These are phyloP conservation scores for Cossypha heuglini DNA, from an alignment of 2,797 vertebrate genomes.

Conservation along the genomic window DNA sequence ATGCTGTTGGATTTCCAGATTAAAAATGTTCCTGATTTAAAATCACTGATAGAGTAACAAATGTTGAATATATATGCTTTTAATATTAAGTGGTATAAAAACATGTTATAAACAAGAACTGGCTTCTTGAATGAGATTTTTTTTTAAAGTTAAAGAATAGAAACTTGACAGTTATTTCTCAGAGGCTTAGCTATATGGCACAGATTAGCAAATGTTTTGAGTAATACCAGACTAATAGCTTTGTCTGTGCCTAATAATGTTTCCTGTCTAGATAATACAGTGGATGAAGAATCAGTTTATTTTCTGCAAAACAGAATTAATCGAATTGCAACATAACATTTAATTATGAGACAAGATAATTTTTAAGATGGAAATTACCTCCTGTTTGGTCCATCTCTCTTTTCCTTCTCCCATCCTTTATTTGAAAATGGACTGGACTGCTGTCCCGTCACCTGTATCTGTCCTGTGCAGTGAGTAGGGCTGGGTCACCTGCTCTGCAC, in stretches of 20 bases:
- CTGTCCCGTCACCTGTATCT: neutral
- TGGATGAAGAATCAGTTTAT: slow-evolving; percentile 51
- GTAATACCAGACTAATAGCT: slow-evolving; percentile 25
- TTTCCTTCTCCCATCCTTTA: neutral
- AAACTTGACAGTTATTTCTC: slow-evolving; percentile 23
- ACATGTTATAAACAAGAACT: slow-evolving; percentile 5
- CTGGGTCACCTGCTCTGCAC: neutral
- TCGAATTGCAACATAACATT: neutral
- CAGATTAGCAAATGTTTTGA: slow-evolving; percentile 21
- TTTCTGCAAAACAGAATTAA: slow-evolving; percentile 47
- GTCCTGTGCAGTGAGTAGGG: neutral
- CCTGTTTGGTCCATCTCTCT: neutral
- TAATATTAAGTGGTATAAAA: slow-evolving; percentile 25
- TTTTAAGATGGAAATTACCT: neutral
- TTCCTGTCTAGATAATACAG: slow-evolving; percentile 6
- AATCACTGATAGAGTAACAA: slow-evolving; percentile 81
- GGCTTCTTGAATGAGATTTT: slow-evolving; percentile 8
- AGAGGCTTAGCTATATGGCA: neutral
- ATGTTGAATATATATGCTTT: neutral
- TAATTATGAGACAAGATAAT: neutral
- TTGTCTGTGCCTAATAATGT: slow-evolving; percentile 18
- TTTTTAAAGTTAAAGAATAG: neutral
- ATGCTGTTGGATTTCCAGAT: slow-evolving; percentile 88
- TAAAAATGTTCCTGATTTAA: slow-evolving; percentile 84
- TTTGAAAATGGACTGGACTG: neutral